Percentiles rank a stretch among this genome's conserved stretches.
These are phyloP conservation scores for Donacobius atricapilla DNA, from an alignment of 2,113 vertebrate species.

Conservation along the genomic window DNA sequence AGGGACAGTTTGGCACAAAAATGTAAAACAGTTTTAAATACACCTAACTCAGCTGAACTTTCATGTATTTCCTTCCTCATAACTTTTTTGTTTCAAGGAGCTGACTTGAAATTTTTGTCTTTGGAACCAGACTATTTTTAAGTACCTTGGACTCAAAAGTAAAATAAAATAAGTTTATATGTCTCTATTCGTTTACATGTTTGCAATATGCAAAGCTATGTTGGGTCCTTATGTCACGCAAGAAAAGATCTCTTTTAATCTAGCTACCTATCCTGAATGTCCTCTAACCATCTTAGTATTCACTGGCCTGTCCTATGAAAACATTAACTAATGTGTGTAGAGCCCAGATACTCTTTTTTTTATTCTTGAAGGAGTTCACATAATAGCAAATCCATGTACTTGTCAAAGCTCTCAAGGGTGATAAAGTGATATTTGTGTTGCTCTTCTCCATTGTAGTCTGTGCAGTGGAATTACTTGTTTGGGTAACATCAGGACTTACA, in stretches of 20 bases:
- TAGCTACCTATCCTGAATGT: not conserved
- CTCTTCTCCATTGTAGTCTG: not conserved
- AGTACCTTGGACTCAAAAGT: not conserved
- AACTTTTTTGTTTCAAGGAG: slow-evolving; percentile 35
- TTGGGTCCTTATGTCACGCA: not conserved
- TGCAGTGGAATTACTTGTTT: not conserved
- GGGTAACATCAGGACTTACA: not conserved
- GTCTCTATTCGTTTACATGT: slow-evolving; percentile 13
- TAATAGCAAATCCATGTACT: slow-evolving; percentile 37
- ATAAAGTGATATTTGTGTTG: not conserved
- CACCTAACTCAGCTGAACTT: not conserved
- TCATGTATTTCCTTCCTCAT: not conserved
- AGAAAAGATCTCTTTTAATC: not conserved
- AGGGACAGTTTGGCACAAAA: not conserved
- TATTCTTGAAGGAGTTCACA: not conserved
- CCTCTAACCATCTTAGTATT: not conserved
- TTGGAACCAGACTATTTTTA: slow-evolving; percentile 21
- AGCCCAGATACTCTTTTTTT: not conserved
- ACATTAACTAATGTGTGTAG: not conserved
- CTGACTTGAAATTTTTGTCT: not conserved
- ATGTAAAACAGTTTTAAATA: not conserved
- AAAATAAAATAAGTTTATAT: not conserved
- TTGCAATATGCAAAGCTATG: not conserved
- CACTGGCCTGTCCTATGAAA: not conserved
- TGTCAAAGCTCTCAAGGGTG: not conserved